These are phyloP conservation scores for Arnoldichthys spilopterus DNA, from an alignment of 2,797 vertebrate genomes.

Conservation along the genomic window DNA sequence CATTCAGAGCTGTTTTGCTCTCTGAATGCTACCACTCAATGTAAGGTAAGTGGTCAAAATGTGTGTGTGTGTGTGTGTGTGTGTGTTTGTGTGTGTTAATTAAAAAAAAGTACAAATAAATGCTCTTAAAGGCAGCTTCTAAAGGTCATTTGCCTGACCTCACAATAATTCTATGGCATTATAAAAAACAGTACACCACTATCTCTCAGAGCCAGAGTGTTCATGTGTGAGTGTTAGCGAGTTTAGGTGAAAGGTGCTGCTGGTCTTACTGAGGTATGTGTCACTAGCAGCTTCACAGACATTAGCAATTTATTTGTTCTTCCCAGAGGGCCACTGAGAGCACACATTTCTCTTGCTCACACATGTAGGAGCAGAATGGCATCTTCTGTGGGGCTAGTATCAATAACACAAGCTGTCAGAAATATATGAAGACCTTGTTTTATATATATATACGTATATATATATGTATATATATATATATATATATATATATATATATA, in stretches of 20 bases:
- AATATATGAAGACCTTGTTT: too few species aligned
- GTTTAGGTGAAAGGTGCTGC: background rate
- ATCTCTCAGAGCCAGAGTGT: background rate
- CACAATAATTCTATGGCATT: background rate
- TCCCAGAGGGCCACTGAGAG: background rate
- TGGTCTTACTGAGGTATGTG: constrained; percentile 3
- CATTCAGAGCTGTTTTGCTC: too few species aligned
- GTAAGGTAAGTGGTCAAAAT: too few species aligned
- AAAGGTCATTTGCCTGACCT: background rate
- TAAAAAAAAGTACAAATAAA: background rate
- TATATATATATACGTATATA: too few species aligned
- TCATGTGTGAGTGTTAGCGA: background rate
- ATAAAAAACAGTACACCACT: background rate
- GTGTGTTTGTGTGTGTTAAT: background rate
- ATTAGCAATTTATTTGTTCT: constrained; percentile 9
- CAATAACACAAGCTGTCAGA: too few species aligned
- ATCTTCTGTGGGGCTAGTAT: too few species aligned
- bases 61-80: too few species aligned
- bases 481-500: too few species aligned
- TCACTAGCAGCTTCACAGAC: constrained; percentile 1
- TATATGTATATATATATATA: too few species aligned
- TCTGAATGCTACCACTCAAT: too few species aligned
- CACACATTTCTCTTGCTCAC: background rate
- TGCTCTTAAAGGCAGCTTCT: background rate
- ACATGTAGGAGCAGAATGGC: background rate